These are phyloP conservation scores for Diphyllodes magnificus DNA, from an alignment of 2,113 vertebrate genomes.

Conservation along the genomic window DNA sequence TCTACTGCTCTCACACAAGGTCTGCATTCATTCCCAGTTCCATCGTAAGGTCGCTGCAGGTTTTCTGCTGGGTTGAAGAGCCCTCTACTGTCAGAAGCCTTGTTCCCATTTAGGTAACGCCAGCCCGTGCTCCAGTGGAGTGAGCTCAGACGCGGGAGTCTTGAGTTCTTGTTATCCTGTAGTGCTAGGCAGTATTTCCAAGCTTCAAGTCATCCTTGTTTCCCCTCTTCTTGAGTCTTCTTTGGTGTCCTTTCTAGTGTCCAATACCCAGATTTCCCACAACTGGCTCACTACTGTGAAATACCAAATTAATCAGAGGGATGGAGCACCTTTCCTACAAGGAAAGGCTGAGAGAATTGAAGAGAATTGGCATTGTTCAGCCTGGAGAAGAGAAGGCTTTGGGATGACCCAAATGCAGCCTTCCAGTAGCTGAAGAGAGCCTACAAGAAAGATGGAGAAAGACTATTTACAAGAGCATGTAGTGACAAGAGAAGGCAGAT, in stretches of 20 bases:
- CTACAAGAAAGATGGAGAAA: background rate
- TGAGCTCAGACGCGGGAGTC: background rate
- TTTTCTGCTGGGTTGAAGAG: background rate
- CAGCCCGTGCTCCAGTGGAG: fast-evolving
- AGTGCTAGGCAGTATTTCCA: background rate
- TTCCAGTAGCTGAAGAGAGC: background rate
- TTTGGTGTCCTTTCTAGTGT: background rate
- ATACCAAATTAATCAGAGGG: background rate
- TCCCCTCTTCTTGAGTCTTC: background rate
- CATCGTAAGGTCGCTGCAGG: background rate
- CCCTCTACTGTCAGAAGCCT: constrained; percentile 4
- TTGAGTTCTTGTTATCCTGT: background rate
- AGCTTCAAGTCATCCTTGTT: background rate
- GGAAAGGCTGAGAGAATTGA: background rate
- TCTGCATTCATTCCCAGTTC: background rate
- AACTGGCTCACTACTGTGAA: background rate
- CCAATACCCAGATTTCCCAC: background rate
- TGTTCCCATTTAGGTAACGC: fast-evolving
- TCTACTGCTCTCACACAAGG: background rate
- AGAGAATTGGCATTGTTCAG: background rate
- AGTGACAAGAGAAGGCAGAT: background rate
- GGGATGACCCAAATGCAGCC: background rate
- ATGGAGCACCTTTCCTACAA: background rate
- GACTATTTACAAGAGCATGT: background rate
- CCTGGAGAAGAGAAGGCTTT: background rate